Evolutionary conservation across 2,113 vertebrate genomes (phyloP).

Genomic region (Caretta caretta): DNA sequence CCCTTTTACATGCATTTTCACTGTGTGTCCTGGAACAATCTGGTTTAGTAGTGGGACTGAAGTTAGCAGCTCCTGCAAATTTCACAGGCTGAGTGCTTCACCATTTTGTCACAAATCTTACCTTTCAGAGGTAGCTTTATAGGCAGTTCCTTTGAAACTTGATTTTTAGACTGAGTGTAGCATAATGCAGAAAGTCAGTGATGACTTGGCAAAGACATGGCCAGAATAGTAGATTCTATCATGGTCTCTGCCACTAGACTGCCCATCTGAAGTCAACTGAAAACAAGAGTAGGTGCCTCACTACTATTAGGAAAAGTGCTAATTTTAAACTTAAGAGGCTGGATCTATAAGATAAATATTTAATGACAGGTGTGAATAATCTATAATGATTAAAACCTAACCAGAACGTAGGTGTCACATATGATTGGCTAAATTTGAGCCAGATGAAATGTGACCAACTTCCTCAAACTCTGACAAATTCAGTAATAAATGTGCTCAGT

Average conservation of each 20-base stretch:
- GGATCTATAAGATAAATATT: background rate
- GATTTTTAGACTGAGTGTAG: background rate
- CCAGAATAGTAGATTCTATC: background rate
- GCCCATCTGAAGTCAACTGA: background rate
- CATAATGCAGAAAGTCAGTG: background rate
- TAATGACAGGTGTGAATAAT: background rate
- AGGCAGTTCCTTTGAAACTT: background rate
- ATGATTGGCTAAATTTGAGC: background rate
- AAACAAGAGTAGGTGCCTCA: background rate
- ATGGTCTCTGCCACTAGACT: background rate
- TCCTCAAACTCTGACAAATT: background rate
- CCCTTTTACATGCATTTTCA: background rate
- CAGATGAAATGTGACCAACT: background rate
- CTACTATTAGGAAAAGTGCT: background rate
- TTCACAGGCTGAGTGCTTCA: background rate
- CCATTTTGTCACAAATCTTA: background rate
- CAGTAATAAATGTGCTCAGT: too few relatives aligned
- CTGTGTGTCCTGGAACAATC: background rate
- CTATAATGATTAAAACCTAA: conserved; percentile 21
- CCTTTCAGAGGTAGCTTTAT: background rate
- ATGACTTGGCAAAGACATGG: too few relatives aligned
- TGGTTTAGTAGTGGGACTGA: background rate
- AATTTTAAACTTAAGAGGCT: background rate
- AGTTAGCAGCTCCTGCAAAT: background rate
- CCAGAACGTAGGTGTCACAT: background rate